These are phyloP conservation scores for Meiosimyza decipiens DNA, from an alignment of 2,888 invertebrate species.

Conservation along the genomic window DNA sequence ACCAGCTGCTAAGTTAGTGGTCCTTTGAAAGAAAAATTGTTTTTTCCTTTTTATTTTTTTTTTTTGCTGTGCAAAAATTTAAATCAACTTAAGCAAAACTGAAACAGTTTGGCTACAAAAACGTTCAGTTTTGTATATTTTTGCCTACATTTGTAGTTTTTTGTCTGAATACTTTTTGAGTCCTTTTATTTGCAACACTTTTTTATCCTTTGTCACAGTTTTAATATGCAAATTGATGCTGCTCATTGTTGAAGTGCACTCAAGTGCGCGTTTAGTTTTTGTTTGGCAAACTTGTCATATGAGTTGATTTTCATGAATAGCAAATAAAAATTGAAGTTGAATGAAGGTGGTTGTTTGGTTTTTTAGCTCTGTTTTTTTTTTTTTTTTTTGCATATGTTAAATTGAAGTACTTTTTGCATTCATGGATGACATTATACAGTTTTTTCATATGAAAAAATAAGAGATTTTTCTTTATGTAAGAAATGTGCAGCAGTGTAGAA, in stretches of 20 bases:
- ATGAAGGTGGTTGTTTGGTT: too few species aligned
- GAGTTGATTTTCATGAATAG: too few species aligned
- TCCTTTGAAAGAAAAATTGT: background rate
- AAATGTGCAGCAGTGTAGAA: too few species aligned
- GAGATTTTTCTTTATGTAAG: too few species aligned
- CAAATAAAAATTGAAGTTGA: too few species aligned
- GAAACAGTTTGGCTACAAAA: background rate
- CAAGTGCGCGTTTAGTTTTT: constrained; percentile 23
- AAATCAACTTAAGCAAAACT: constrained; percentile 5
- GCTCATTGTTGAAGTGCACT: constrained; percentile 21
- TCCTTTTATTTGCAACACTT: background rate
- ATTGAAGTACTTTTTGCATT: too few species aligned
- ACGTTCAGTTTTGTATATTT: background rate
- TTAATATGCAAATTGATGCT: constrained; percentile 20
- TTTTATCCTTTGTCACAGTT: background rate
- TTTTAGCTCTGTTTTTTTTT: too few species aligned
- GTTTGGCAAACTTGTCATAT: background rate
- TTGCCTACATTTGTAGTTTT: background rate
- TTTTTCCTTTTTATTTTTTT: background rate
- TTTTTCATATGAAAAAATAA: too few species aligned
- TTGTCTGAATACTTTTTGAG: background rate
- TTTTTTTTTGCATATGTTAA: too few species aligned
- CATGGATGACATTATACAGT: too few species aligned
- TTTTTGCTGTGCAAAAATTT: background rate
- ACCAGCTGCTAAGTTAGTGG: too few species aligned